phyloP scores from a whole-genome alignment of 2,888 invertebrate species.

The Anodontia alba region DNA sequence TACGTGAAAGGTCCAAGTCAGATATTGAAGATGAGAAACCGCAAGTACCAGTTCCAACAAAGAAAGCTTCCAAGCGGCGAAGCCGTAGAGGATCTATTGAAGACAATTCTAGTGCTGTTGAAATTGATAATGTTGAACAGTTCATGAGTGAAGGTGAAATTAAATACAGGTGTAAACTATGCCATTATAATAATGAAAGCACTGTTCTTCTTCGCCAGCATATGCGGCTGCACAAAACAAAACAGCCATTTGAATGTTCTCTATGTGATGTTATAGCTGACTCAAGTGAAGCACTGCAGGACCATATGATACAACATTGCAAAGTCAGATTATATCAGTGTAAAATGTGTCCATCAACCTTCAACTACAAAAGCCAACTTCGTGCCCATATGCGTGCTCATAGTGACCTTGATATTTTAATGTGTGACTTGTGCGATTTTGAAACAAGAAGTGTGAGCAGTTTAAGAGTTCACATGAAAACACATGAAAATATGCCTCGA shows the following conservation, averaged over 20 bases:
- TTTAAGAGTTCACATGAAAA: constrained; percentile 64
- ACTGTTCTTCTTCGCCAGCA: constrained; percentile 77
- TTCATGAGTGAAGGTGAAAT: constrained; percentile 67
- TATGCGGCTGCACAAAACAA: constrained; percentile 81
- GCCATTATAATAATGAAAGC: constrained; percentile 80
- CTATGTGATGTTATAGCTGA: constrained; percentile 80
- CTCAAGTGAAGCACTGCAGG: constrained; percentile 79
- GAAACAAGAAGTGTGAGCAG: constrained; percentile 74
- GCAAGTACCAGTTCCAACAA: constrained; percentile 15
- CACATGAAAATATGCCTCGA: constrained; percentile 66
- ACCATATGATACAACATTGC: constrained; percentile 84
- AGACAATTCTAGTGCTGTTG: constrained; percentile 63
- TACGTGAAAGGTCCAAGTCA: constrained; percentile 75
- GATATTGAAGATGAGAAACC: constrained; percentile 67
- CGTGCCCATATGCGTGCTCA: constrained; percentile 83
- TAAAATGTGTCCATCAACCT: constrained; percentile 79
- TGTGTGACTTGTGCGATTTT: constrained; percentile 80
- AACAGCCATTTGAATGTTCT: constrained; percentile 83
- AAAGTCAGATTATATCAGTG: constrained; percentile 82
- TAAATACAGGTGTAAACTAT: constrained; percentile 80
- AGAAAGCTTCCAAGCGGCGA: constrained; percentile 58
- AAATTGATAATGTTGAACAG: constrained; percentile 78
- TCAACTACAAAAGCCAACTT: constrained; percentile 83
- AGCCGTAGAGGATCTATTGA: constrained; percentile 64
- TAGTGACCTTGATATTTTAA: constrained; percentile 76